Evolutionary conservation across 2,113 vertebrate genomes (phyloP), one percentile per base, ranked within the genome.

Genomic region (Hypanus sabinus): DNA sequence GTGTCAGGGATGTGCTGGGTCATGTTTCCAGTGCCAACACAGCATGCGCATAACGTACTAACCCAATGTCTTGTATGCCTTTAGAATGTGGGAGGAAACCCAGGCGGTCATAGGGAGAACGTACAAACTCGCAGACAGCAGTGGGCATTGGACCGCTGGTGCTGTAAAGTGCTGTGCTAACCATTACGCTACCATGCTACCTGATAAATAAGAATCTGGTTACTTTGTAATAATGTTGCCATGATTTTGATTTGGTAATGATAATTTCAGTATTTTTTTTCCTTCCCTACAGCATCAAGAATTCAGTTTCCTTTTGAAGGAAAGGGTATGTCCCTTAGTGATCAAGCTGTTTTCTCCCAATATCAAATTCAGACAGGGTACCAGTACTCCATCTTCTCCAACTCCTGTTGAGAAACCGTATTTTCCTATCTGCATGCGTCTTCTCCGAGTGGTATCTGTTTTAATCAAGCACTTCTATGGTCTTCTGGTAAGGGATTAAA

Each of bases 261-360:
- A 70, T 18, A 70, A 70, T 70, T 46, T 46, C 46, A 46, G 46
- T 46, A 46, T 46, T 46, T 46, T n/a, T 83, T 95, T 94, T 94
- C 79, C 93, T 95, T 90, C 62, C 85, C 94, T 96, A 97, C 96
- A 98, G 99, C 98, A 99, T 96, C 98, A 99, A 94, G 99, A 99
- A 96, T 99, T 99, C 97, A 99, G 98, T 95, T 99, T 99, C 96
- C 97, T 99, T 94, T 96, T 99, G 95, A 99, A 99, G 96, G 99
- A 99, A 95, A 97, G 99, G 0, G 99, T 99, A 22, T 99, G 99
- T 95, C 99, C 99, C 5, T 98, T 99, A 94, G 99, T 99, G 96
- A 99, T 99, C 96, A 99, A 99, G 96, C 98, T 99, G 81, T 99
- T 99, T 96, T 99, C 99, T 70, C 99, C 99, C 95, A 99, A 99